Evolutionary conservation across 2,797 vertebrate genomes (phyloP), one percentile per base, ranked within the genome.

Genomic region (Coregonus sp.): DNA sequence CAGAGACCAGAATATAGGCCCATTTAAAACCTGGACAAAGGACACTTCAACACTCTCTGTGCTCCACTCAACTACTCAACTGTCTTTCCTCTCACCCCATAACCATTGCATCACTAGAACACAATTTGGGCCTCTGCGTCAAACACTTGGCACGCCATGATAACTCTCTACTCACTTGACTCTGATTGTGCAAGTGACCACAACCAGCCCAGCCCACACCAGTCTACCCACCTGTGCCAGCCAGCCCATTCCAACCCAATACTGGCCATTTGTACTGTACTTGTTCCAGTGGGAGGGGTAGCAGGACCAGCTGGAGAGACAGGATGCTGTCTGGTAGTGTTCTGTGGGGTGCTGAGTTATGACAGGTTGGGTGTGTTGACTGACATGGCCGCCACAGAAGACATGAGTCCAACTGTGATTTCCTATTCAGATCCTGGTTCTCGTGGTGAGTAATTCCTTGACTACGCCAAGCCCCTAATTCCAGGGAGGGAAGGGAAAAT

Each of bases 331-430:
- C n/a, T 61, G 59, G 59, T n/a, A 61, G 7, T 25, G 7, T 6
- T 6, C n/a, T 61, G n/a, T 5, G n/a, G 40, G 40, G 11, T 11
- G 9, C 40, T 47, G 40, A 47, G 59, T 61, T 61, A 16, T 2
- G 59, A 61, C 59, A 61, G 59, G 59, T 25, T 18, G n/a, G 59
- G 59, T 61, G 59, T 61, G 59, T 61, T 61, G n/a, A 61, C n/a
- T 20, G 59, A 61, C 59, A 20, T 33, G 31, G 31, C 31, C 31
- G 31, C 2, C 31, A 33, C 15, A 4, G 52, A 52, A 52, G 51
- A 3, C 51, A 5, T 11, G 52, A 56, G 15, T 16, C 25, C 25
- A 25, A 25, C 25, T 25, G 25, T 25, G 25, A 25, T 25, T 25
- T 56, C 52, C 52, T 56, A 9, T 56, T 56, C 52, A 56, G 15